Evolutionary conservation across 2,797 vertebrate genomes (phyloP), one percentile per base, ranked within the genome.

Genomic region (Amblyopsis hoosieri): DNA sequence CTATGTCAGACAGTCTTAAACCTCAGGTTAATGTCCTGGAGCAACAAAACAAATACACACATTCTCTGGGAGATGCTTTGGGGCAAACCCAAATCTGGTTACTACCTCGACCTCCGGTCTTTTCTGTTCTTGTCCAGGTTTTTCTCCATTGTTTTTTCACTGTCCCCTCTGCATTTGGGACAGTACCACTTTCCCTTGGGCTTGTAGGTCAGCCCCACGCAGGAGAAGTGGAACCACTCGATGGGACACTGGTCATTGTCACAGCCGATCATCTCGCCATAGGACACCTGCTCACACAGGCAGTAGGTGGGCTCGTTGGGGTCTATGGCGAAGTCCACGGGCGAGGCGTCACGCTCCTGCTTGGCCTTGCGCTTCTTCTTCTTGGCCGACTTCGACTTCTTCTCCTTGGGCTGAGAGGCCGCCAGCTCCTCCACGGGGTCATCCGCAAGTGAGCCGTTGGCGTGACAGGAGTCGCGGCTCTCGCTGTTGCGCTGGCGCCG

Each of bases 131-230:
- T 97, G 85, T 99, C 97, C 75, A 95, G 91, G 87, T 93, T 96
- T 93, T 95, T 98, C 94, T 98, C 97, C 97, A 99, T 99, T 1
- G 97, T 99, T 91, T 98, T 99, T 93, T 99, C 97, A 64, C 89
- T 99, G 92, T 98, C 97, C 73, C 97, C 97, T 81, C 97, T 93
- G 86, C 97, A 99, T 80, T 97, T 97, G 62, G 97, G 97, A 80
- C 97, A 99, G 82, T 95, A 99, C 97, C 97, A 99, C 79, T 97
- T 98, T 60, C 97, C 97, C 87, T 99, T 99, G 66, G 97, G 97
- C 80, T 99, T 99, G 84, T 99, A 98, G 14, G 96, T 99, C 57
- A 99, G 94, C 73, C 95, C 96, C 72, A 99, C 97, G 50, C 97
- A 99, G 0, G 96, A 96, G 62, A 99, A 99, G 85, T 99, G 97